Evolutionary conservation across 2,113 vertebrate genomes (phyloP), one percentile per base, ranked within the genome.

Genomic region (Ursus arctos): DNA sequence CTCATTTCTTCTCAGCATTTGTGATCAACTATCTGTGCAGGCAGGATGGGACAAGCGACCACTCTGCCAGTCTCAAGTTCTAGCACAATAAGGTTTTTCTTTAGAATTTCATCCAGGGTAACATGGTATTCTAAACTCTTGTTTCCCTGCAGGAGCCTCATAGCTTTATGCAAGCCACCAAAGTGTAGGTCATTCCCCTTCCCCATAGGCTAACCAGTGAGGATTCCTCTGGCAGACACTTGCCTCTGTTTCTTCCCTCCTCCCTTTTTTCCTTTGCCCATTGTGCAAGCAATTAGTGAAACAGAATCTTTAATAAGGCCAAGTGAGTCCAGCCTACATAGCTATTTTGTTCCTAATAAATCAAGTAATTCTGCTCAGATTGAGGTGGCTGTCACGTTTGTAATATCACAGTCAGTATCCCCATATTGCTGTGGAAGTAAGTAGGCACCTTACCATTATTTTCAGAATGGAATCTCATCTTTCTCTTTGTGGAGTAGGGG

Each of bases 311-410:
- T 98, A 98, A 98, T 98, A 98, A 98, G 74, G 93, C 94, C 67
- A 97, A 93, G 97, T 96, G 91, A 97, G 97, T 97, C 92, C 96
- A 98, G 59, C 96, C 98, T 97, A 98, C 98, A 98, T 88, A 97
- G 93, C 76, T 98, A 89, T 98, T 98, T 98, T 98, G 65, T 95
- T 97, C 81, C 97, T 98, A 98, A 97, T 98, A 97, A 95, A 98
- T 98, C 98, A 97, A 98, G 98, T 98, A 97, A 98, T 98, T 98
- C 98, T 97, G 65, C 74, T 98, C 97, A 97, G 98, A 97, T 74
- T 95, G 97, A 98, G 86, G 69, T 92, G 71, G 97, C 97, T 98
- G 97, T 98, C 97, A 86, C 98, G 97, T 98, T 99, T 99, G 98
- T 97, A 98, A 98, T 98, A 98, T 97, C 97, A 92, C 96, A 98